Base-by-base conservation (phyloP, 1,140 invertebrate genomes). In the Atta colombica region DNA sequence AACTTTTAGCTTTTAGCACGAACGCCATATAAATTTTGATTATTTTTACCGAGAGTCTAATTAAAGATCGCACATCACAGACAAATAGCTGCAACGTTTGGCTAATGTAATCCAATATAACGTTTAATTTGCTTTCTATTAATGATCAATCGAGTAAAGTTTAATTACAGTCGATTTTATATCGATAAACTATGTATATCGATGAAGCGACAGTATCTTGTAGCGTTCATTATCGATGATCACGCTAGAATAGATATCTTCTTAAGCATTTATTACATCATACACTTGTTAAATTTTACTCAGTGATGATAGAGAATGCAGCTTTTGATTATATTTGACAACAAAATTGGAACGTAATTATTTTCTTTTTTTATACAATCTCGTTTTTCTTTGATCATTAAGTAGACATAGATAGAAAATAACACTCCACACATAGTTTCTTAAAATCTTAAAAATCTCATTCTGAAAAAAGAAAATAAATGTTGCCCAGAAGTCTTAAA, bases 1-100 rank as follows among this genome's bases (percentile, higher is more conserved):
- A 58, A 58, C 7, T 31, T 58, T 80, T 25, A 55, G 14, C 39
- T 51, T 69, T 68, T 18, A 35, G n/a, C 45, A n/a, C 7, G 65
- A 53, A 31, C 31, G 31, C 14, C n/a, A 14, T 49, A 39, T 71
- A 31, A 81, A 81, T 58, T 69, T 69, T 10, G 4, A 69, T 81
- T 58, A 45, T 21, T n/a, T 51, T 31, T 28, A 31, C 2, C 21
- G 31, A 25, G 21, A 7, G 1, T 18, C n/a, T 39, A 25, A 69
- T 69, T 80, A 69, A 71, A 55, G 31, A 71, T 53, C 51, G 8
- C 8, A 10, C 28, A 1, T 14, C 10, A 68, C 45, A 3, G 14
- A 4, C 16, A 28, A 49, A 77, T 61, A 58, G 31, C 12, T 14
- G 21, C 28, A 25, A 18, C 12, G 25, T 45, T 77, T 66, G 25